Percentiles rank a stretch among this genome's conserved stretches.
These are phyloP conservation scores for Cotesia chilonis DNA, from an alignment of 1,140 invertebrate genomes.

Conservation along the genomic window DNA sequence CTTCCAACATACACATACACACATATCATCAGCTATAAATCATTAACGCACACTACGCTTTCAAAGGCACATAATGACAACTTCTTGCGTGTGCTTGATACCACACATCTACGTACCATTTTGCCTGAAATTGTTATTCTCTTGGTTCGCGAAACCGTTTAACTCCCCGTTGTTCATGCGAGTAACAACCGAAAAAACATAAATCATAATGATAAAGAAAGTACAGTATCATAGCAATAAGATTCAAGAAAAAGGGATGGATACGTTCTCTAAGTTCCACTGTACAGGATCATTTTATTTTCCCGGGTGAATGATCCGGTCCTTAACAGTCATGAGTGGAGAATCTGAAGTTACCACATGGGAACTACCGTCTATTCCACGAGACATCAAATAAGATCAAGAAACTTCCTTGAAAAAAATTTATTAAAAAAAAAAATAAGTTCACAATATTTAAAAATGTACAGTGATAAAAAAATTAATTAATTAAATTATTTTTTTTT, in stretches of 20 bases:
- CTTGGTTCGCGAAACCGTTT: conserved; percentile 4
- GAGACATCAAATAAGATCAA: conserved; percentile 20
- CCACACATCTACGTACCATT: background rate
- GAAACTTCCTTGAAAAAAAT: background rate
- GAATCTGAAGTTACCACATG: conserved; percentile 21
- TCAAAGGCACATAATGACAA: background rate
- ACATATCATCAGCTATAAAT: background rate
- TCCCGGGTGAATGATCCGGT: conserved; percentile 19
- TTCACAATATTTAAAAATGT: too few species aligned
- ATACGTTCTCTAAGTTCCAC: background rate
- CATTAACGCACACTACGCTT: too few species aligned
- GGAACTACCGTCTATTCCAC: conserved; percentile 7
- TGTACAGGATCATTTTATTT: background rate
- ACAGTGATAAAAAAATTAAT: too few species aligned
- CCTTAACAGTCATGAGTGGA: conserved; percentile 19
- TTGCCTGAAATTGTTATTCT: background rate
- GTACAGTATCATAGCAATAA: too few species aligned
- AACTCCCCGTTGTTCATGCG: background rate
- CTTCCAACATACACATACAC: background rate
- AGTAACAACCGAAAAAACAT: too few species aligned
- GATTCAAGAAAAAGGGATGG: background rate
- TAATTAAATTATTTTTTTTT: too few species aligned
- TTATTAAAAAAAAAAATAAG: too few species aligned
- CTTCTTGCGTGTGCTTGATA: background rate
- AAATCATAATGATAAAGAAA: too few species aligned